These are phyloP conservation scores for Synergus laeviventris DNA, from an alignment of 2,888 invertebrate species.

Conservation along the genomic window DNA sequence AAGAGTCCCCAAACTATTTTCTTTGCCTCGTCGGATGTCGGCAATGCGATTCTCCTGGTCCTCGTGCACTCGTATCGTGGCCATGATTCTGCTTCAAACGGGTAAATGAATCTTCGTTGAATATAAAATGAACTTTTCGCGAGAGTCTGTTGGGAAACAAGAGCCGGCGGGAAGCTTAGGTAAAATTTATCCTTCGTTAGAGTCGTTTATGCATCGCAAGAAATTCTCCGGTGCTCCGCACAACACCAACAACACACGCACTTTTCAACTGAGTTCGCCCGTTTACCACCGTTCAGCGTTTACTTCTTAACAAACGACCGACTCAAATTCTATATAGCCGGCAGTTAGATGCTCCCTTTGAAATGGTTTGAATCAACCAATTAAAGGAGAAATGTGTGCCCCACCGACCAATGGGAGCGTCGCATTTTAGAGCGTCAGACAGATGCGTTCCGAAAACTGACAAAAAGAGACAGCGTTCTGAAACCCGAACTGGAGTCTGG, in stretches of 20 bases:
- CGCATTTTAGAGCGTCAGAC: not conserved
- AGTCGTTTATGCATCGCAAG: constrained; percentile 60
- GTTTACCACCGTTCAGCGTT: too few relatives aligned
- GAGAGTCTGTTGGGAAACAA: not conserved
- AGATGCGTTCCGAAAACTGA: not conserved
- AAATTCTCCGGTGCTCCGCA: constrained; percentile 58
- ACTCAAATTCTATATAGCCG: constrained; percentile 61
- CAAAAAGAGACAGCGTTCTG: not conserved
- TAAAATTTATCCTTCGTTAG: constrained; percentile 40
- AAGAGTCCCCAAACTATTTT: constrained; percentile 75
- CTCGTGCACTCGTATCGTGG: constrained; percentile 85
- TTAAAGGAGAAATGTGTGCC: constrained; percentile 29
- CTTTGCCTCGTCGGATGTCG: constrained; percentile 77
- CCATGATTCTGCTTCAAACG: constrained; percentile 77
- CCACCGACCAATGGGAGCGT: not conserved
- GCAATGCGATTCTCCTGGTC: constrained; percentile 85
- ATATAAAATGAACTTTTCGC: not conserved
- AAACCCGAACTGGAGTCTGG: not conserved
- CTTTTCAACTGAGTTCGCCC: constrained; percentile 43
- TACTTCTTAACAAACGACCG: constrained; percentile 68
- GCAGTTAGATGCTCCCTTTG: constrained; percentile 66
- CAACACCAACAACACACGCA: constrained; percentile 68
- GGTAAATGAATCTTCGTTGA: not conserved
- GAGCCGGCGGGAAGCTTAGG: not conserved
- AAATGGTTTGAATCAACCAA: constrained; percentile 63